A percentile compares a stretch with the other conserved stretches of the same genome.
Conservation (phyloP, 2,888 invertebrate species). For the Zeuzera pyrina region DNA sequence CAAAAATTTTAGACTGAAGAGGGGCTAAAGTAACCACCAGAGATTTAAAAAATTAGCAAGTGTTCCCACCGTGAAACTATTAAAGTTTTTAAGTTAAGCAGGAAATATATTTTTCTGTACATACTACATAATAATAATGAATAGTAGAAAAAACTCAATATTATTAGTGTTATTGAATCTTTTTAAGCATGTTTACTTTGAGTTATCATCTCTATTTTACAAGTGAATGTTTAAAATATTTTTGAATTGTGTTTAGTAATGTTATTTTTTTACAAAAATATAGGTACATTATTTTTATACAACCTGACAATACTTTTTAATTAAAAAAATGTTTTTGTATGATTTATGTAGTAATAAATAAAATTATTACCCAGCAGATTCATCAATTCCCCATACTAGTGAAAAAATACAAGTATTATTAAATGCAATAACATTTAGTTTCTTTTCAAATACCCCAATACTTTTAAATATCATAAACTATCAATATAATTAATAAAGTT, state of each 20-base stretch:
- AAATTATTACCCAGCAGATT: slow-evolving; percentile 37
- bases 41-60: slow-evolving; percentile 51
- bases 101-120: slow-evolving; percentile 43
- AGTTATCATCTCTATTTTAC: slow-evolving; percentile 10
- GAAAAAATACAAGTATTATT: slow-evolving; percentile 53
- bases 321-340: slow-evolving; percentile 31
- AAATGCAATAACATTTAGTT: too few species aligned
- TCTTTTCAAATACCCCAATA: not conserved
- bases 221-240: slow-evolving; percentile 5
- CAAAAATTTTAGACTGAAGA: slow-evolving; percentile 9
- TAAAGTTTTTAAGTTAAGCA: slow-evolving; percentile 53
- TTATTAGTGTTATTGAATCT: slow-evolving; percentile 19
- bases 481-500: slow-evolving; percentile 60
- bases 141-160: slow-evolving; percentile 24
- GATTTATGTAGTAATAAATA: slow-evolving; percentile 44
- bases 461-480: not conserved
- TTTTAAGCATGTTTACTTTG: slow-evolving; percentile 16
- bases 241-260: slow-evolving; percentile 6
- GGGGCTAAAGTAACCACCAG: slow-evolving; percentile 57
- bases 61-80: slow-evolving; percentile 66
- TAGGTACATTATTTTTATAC: slow-evolving; percentile 3
- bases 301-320: slow-evolving; percentile 2
- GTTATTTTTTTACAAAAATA: slow-evolving; percentile 5
- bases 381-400: slow-evolving; percentile 42
- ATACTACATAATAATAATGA: slow-evolving; percentile 34